These are phyloP conservation scores for Spea bombifrons DNA, from an alignment of 2,113 vertebrate genomes.

Conservation along the genomic window DNA sequence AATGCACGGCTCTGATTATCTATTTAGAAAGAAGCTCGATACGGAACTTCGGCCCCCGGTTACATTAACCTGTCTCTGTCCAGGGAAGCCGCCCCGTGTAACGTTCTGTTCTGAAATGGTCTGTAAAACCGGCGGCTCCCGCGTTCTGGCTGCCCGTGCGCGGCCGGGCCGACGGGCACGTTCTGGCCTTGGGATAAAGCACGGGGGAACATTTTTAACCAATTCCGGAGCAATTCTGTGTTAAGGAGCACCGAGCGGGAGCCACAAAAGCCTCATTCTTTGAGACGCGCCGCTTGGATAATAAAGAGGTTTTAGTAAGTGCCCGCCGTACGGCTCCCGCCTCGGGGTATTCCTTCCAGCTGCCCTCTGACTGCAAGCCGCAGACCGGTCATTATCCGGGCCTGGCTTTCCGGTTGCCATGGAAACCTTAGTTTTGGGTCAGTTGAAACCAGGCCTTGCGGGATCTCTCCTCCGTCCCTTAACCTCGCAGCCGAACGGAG, in stretches of 20 bases:
- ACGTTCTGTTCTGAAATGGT: too few relatives aligned
- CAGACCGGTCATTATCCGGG: not conserved
- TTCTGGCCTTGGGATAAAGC: too few relatives aligned
- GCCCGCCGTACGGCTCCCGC: not conserved
- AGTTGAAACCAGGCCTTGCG: not conserved
- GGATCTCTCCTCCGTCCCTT: not conserved
- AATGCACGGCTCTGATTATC: too few relatives aligned
- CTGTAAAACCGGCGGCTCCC: not conserved
- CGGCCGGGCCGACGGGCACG: not conserved
- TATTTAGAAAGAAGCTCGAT: too few relatives aligned
- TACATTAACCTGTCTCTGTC: too few relatives aligned
- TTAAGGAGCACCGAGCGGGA: not conserved
- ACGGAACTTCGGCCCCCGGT: too few relatives aligned
- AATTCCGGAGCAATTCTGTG: too few relatives aligned
- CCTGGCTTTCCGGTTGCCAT: not conserved
- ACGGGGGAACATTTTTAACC: too few relatives aligned
- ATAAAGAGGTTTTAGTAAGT: not conserved
- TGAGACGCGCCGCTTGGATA: not conserved
- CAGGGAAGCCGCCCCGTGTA: too few relatives aligned
- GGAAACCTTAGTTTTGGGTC: conserved; percentile 14
- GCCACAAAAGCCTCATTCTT: conserved; percentile 1
- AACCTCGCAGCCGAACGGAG: not conserved
- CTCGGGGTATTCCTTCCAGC: not conserved
- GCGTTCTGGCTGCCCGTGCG: not conserved
- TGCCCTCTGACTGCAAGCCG: conserved; percentile 12